Evolutionary conservation across 2,888 invertebrate genomes (phyloP).

Genomic region (Nudaria mundana): DNA sequence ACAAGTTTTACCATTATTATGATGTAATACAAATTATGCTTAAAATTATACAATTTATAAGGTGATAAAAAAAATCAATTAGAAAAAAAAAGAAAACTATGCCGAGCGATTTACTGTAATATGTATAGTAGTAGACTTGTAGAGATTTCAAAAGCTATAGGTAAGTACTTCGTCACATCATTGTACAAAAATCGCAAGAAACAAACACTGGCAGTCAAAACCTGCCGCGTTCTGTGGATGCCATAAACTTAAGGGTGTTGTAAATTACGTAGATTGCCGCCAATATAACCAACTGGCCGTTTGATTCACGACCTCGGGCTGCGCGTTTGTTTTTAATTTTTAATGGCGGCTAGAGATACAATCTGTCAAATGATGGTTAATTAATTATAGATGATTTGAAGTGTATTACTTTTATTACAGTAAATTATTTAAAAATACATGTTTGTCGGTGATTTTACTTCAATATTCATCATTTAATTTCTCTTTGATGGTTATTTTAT

Average conservation of each 20-base stretch:
- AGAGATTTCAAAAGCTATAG: too few relatives aligned
- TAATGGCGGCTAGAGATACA: slow-evolving; percentile 33
- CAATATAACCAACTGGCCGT: slow-evolving; percentile 49
- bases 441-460: slow-evolving; percentile 1
- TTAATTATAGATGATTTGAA: slow-evolving; percentile 20
- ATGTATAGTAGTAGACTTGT: too few relatives aligned
- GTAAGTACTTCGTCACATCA: too few relatives aligned
- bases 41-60: too few relatives aligned
- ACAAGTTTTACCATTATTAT: too few relatives aligned
- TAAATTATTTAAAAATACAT: slow-evolving; percentile 1
- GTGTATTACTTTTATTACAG: slow-evolving; percentile 1
- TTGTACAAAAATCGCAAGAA: slow-evolving; percentile 22
- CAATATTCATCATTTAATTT: too few relatives aligned
- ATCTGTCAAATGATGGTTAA: slow-evolving; percentile 29
- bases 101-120: too few relatives aligned
- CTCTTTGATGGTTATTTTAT: too few relatives aligned
- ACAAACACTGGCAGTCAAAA: slow-evolving; percentile 7
- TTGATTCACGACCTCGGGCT: slow-evolving; percentile 40
- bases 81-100: too few relatives aligned
- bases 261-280: slow-evolving; percentile 57
- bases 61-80: too few relatives aligned
- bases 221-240: slow-evolving; percentile 11
- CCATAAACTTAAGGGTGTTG: slow-evolving; percentile 39
- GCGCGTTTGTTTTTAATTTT: slow-evolving; percentile 31
- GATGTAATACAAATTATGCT: too few relatives aligned